Percentiles rank a stretch among this genome's conserved stretches.
These are phyloP conservation scores for Empis stercorea DNA, from an alignment of 2,888 invertebrate species.

Conservation along the genomic window DNA sequence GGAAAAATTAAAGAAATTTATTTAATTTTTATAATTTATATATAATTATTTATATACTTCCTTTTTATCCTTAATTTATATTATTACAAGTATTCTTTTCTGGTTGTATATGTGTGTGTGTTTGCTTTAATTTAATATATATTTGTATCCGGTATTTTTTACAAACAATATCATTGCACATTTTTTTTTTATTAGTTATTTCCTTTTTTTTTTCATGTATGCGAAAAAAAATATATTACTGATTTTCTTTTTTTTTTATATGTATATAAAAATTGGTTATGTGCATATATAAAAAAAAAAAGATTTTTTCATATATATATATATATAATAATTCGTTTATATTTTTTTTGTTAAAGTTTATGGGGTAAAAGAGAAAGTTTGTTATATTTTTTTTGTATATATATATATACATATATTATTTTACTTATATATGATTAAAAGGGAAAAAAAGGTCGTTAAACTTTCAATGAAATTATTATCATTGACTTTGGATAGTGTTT, in stretches of 20 bases:
- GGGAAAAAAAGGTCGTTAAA: conserved; percentile 13
- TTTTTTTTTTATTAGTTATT: no score
- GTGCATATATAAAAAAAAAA: background rate
- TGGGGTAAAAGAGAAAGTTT: conserved; percentile 9
- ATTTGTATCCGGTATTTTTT: no score
- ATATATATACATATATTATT: background rate
- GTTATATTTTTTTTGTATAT: background rate
- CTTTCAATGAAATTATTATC: conserved; percentile 16
- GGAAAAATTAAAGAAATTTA: no score
- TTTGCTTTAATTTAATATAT: no score
- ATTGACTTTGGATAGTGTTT: conserved; percentile 12
- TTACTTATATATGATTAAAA: background rate
- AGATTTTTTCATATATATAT: background rate
- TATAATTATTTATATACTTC: no score
- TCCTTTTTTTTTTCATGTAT: no score
- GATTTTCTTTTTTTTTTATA: background rate
- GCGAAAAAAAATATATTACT: no score
- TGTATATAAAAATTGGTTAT: background rate
- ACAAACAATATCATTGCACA: no score
- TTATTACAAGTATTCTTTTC: no score
- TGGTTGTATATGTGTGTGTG: no score
- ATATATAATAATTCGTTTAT: background rate
- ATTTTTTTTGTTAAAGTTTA: conserved; percentile 3
- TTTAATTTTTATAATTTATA: no score
- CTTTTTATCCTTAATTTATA: no score